Conservation (phyloP, 2,797 vertebrate genomes). For the Natrix natrix region DNA sequence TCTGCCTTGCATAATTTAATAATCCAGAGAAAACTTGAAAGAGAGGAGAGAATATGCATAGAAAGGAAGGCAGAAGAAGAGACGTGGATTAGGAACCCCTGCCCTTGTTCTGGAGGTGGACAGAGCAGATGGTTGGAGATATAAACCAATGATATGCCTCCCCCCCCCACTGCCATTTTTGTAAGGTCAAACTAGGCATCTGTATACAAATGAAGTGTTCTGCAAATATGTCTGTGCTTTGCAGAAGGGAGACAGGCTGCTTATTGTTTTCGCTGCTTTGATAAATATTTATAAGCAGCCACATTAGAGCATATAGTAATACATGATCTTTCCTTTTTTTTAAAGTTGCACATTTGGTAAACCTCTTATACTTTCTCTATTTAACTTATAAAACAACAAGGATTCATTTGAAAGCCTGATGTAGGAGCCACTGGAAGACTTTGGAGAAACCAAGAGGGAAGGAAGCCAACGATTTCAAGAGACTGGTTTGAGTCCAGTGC, state of each 20-base stretch:
- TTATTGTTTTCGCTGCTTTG: slow-evolving; percentile 43
- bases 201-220: slow-evolving; percentile 21
- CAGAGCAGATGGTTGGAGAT: background rate
- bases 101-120: background rate
- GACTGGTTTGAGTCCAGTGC: background rate
- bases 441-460: background rate
- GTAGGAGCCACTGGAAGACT: slow-evolving; percentile 15
- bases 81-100: background rate
- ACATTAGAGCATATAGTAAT: slow-evolving; percentile 39
- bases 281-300: slow-evolving; percentile 49
- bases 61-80: background rate
- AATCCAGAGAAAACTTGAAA: background rate
- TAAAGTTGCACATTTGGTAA: background rate
- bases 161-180: background rate
- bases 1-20: background rate
- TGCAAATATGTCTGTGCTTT: slow-evolving; percentile 27
- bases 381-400: slow-evolving; percentile 17
- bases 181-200: slow-evolving; percentile 2
- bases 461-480: background rate
- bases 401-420: slow-evolving; percentile 1
- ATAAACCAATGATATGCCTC: background rate
- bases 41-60: background rate
- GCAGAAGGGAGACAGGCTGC: slow-evolving; percentile 31
- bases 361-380: slow-evolving; percentile 31
- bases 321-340: background rate